Conservation (phyloP, 2,113 vertebrate species). For the Cynoglossus semilaevis region DNA sequence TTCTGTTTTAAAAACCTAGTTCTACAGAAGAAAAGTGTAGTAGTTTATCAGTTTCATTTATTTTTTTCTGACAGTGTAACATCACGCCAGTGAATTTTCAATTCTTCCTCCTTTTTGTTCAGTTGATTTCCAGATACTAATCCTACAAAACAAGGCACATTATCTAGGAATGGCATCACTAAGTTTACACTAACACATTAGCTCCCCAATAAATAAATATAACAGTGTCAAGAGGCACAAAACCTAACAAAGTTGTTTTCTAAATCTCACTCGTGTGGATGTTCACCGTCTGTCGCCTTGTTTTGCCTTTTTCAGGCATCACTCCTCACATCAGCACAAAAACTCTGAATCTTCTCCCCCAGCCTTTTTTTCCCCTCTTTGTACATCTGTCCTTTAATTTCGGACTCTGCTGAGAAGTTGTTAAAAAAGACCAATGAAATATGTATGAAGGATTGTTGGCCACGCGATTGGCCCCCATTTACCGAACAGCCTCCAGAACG, state of each 20-base stretch:
- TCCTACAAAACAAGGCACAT: neutral
- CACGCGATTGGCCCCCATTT: slow-evolving; percentile 72
- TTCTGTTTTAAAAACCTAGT: too few relatives aligned
- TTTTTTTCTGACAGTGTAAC: too few relatives aligned
- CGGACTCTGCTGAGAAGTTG: slow-evolving; percentile 67
- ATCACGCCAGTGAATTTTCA: neutral
- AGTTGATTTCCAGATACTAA: too few relatives aligned
- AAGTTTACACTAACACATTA: too few relatives aligned
- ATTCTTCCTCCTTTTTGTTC: neutral
- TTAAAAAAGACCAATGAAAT: slow-evolving; percentile 72
- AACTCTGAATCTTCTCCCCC: slow-evolving; percentile 4
- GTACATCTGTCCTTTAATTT: slow-evolving; percentile 70
- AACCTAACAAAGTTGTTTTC: neutral
- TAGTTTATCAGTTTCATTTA: too few relatives aligned
- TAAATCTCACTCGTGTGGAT: slow-evolving; percentile 1
- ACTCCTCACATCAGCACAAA: slow-evolving; percentile 6
- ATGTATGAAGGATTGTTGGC: slow-evolving; percentile 75
- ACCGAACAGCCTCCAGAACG: slow-evolving; percentile 65
- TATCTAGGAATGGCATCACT: neutral
- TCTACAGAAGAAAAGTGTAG: too few relatives aligned
- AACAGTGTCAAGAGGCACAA: neutral
- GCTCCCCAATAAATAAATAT: too few relatives aligned
- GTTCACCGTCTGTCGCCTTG: slow-evolving; percentile 25
- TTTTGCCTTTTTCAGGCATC: slow-evolving; percentile 41
- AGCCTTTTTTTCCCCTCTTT: slow-evolving; percentile 30